Base-by-base conservation (phyloP, 2,113 vertebrate species). In the Oreocharis arfaki region DNA sequence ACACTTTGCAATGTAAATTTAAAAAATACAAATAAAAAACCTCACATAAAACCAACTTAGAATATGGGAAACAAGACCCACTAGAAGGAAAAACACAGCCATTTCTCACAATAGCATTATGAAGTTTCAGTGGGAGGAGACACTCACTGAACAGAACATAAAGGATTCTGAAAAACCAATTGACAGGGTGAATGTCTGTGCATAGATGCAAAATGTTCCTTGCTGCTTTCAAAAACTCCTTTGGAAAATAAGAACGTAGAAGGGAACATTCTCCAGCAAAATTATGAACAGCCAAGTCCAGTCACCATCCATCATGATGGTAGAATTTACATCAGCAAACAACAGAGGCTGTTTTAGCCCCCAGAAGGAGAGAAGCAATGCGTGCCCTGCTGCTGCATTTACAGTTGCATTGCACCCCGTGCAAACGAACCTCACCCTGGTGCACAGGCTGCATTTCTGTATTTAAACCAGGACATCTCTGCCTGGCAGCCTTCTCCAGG, bases 71-170 rank as follows among this genome's bases (percentile, higher is more conserved):
- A 56, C 27, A 64, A 81, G 42, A 81, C 27, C 20, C n/a, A 46
- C 37, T n/a, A 53, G 57, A 84, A 84, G 17, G 44, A 77, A 32
- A 5, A 94, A 15, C 13, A 57, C 3, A 75, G 41, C 13, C 2
- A 71, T 60, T 89, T 74, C 53, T 60, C 56, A 81, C 0, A 5
- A 27, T 7, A 78, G 17, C 55, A 68, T 53, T 78, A 65, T 49
- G 84, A 64, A 87, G 16, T 78, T 96, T 74, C 64, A 84, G 35
- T 60, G 47, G 56, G 30, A 91, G 20, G 17, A 84, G 73, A 41
- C 0, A 5, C 32, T 95, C 35, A 46, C 18, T 79, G 35, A 63
- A 41, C 18, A 84, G 53, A 39, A 76, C 50, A 39, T 37, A 50
- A 79, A 93, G 19, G 46, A 88, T 74, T 67, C 46, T 90, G 65